These are phyloP conservation scores for Quadroppia sp. DNA, from an alignment of 2,888 invertebrate genomes.

Conservation along the genomic window DNA sequence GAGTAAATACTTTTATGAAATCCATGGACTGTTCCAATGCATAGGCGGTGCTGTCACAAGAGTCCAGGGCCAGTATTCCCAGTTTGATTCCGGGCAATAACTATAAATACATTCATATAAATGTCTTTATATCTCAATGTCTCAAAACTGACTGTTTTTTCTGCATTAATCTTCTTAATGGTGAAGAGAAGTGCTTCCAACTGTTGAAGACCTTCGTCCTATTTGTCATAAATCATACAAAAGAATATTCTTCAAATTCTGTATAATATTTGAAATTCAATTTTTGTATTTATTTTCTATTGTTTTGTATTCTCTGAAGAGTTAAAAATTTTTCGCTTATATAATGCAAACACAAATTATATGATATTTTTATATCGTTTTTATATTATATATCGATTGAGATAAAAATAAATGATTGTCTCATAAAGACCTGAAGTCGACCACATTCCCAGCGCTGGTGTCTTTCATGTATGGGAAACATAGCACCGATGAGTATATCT, in stretches of 20 bases:
- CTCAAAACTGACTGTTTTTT: constrained; percentile 51
- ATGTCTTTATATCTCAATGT: neutral
- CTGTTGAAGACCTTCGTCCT: constrained; percentile 64
- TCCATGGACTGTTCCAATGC: constrained; percentile 66
- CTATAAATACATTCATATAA: neutral
- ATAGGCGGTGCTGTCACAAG: constrained; percentile 64
- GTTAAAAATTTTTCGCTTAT: no score
- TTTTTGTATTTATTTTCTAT: neutral
- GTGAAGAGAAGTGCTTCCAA: constrained; percentile 67
- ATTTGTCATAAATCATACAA: neutral
- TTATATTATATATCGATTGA: no score
- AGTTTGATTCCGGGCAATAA: constrained; percentile 63
- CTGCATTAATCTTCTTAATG: constrained; percentile 63
- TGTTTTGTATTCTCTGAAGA: no score
- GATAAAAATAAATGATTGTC: constrained; percentile 7
- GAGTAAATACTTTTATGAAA: constrained; percentile 59
- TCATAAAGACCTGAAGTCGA: constrained; percentile 52
- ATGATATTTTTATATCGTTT: no score
- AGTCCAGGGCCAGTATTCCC: constrained; percentile 62
- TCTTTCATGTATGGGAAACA: constrained; percentile 67
- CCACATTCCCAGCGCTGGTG: constrained; percentile 50
- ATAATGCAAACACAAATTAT: no score
- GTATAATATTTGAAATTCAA: neutral
- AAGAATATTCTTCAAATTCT: neutral
- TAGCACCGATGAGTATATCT: constrained; percentile 65